Evolutionary conservation across 2,888 invertebrate genomes (phyloP).

Genomic region (Margaritifera margaritifera): DNA sequence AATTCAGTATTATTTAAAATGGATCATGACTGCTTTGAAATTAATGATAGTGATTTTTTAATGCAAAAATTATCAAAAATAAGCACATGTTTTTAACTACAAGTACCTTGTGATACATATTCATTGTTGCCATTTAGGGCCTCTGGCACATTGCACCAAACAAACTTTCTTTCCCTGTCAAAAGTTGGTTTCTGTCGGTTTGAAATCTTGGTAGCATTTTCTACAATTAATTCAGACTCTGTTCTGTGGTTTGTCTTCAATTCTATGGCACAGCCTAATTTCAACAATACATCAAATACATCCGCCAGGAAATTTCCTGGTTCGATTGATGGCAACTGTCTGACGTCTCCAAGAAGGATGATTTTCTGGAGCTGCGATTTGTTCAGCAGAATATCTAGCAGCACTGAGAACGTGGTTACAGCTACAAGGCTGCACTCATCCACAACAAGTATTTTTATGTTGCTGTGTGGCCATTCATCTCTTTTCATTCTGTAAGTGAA

Average conservation of each 20-base stretch:
- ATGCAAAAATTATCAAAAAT: too few species aligned
- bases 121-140: slow-evolving; percentile 20
- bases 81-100: too few species aligned
- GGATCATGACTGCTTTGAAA: too few species aligned
- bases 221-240: slow-evolving; percentile 61
- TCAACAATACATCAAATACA: slow-evolving; percentile 38
- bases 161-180: slow-evolving; percentile 48
- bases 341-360: slow-evolving; percentile 63
- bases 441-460: slow-evolving; percentile 54
- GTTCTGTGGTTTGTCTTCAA: slow-evolving; percentile 63
- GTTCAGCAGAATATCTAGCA: slow-evolving; percentile 51
- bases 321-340: slow-evolving; percentile 68
- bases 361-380: slow-evolving; percentile 52
- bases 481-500: slow-evolving; percentile 35
- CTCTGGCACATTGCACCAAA: slow-evolving; percentile 28
- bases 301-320: slow-evolving; percentile 66
- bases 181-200: slow-evolving; percentile 46
- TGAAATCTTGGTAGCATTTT: slow-evolving; percentile 64
- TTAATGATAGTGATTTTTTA: too few species aligned
- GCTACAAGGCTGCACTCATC: slow-evolving; percentile 68
- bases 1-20: too few species aligned
- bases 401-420: slow-evolving; percentile 54
- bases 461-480: slow-evolving; percentile 47
- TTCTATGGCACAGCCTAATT: slow-evolving; percentile 49
- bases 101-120: slow-evolving; percentile 23